Percentiles rank a stretch among this genome's conserved stretches.
Evolutionary conservation across 2,797 vertebrate genomes (phyloP).

Genomic region (Distichodus sexfasciatus): DNA sequence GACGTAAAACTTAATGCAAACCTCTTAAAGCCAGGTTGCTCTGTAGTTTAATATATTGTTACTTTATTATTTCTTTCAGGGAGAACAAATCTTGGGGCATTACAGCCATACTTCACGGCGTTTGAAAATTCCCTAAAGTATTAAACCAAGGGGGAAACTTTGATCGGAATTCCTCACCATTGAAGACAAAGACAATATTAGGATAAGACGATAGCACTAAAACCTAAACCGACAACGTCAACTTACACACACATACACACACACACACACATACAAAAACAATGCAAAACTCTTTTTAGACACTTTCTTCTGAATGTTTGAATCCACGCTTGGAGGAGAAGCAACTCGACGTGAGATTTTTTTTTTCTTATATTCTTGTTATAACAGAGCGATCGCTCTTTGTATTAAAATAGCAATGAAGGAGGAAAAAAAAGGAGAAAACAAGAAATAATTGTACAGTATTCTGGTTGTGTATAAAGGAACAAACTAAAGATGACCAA

Average conservation of each 20-base stretch:
- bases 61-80: conserved; percentile 99
- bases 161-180: conserved; percentile 99
- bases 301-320: conserved; percentile 83
- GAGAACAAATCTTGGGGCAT: conserved; percentile 99
- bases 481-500: conserved; percentile 65
- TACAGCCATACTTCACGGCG: conserved; percentile 99
- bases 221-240: conserved; percentile 83
- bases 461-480: conserved; percentile 69
- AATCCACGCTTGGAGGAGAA: conserved; percentile 65
- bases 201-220: conserved; percentile 90
- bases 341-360: conserved; percentile 58
- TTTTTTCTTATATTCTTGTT: conserved; percentile 61
- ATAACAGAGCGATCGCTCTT: conserved; percentile 53
- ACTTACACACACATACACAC: conserved; percentile 42
- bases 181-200: conserved; percentile 99
- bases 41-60: conserved; percentile 99
- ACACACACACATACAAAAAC: conserved; percentile 61
- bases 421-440: conserved; percentile 46
- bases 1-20: conserved; percentile 82
- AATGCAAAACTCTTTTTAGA: conserved; percentile 44
- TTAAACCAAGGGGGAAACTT: conserved; percentile 99
- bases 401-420: conserved; percentile 70
- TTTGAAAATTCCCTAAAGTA: conserved; percentile 99
- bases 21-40: conserved; percentile 97
- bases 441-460: conserved; percentile 71